Conservation (phyloP, 2,113 vertebrate genomes). For the Heteronetta atricapilla region DNA sequence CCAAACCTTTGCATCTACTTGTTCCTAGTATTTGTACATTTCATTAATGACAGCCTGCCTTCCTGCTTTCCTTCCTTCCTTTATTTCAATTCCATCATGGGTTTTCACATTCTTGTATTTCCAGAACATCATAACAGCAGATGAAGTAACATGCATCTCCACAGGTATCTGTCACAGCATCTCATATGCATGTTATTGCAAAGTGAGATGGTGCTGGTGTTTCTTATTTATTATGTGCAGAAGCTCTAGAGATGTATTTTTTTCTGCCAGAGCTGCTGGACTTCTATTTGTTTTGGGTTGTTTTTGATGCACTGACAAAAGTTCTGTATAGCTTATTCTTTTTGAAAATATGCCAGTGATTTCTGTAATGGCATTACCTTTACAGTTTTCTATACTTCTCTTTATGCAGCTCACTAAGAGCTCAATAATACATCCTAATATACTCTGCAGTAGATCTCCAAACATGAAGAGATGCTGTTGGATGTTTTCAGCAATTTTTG, state of each 20-base stretch:
- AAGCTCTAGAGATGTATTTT: background rate
- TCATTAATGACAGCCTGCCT: background rate
- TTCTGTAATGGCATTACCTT: background rate
- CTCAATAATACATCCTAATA: background rate
- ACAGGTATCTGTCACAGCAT: background rate
- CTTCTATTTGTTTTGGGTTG: background rate
- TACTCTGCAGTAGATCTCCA: background rate
- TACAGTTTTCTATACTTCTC: background rate
- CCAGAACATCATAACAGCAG: background rate
- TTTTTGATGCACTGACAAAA: background rate
- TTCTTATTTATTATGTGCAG: background rate
- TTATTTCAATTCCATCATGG: background rate
- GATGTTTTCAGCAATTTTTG: background rate
- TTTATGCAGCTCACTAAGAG: background rate
- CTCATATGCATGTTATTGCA: background rate
- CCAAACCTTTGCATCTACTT: background rate
- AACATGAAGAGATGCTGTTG: background rate
- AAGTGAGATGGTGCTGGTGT: background rate
- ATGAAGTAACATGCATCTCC: background rate
- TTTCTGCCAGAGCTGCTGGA: slow-evolving; percentile 7
- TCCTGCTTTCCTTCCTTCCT: background rate
- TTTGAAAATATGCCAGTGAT: background rate
- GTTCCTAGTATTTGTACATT: background rate
- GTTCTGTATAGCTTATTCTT: background rate
- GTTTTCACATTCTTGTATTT: background rate